Base-by-base conservation (phyloP, 1,140 invertebrate species). In the Argopecten irradians region DNA sequence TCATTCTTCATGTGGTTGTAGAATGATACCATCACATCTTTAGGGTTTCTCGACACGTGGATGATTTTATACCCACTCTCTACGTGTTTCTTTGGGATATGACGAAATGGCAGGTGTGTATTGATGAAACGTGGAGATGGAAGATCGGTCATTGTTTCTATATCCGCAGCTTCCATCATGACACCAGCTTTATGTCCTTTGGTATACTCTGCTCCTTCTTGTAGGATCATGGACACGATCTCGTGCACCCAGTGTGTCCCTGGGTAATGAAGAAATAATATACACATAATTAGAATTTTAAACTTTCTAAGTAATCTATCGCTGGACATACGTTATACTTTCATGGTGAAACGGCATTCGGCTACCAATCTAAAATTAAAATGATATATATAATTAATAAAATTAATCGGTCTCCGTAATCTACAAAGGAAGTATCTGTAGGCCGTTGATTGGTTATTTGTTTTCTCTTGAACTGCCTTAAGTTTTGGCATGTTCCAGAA, bases 11-110 rank as follows among this genome's bases (percentile, higher is more conserved):
- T 84, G 85, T 91, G 90, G 36, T 90, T 86, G 32, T 85, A 92
- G 11, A 84, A n/a, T 3, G 91, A 92, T 28, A 92, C 91, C n/a
- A 55, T 46, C 14, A 85, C 83, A 86, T 92, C 91, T 71, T 91
- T 92, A 16, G 91, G 92, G 41, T 92, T 92, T 28, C 92, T 85
- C 22, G 86, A 85, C 14, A 91, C 86, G 33, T 90, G 89, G n/a
- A 92, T 34, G 2, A 89, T 83, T 85, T 90, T 91, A 5, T 41
- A 46, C 22, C 83, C 83, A 34, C 89, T 90, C n/a, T 82, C 83
- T 9, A 83, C 28, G 13, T 89, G 82, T 16, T 87, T 33, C 33
- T 39, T 88, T 7, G 91, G 89, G 16, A 91, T 34, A 36, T 83
- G 83, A 11, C 86, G 84, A 32, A 85, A 89, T 11, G 83, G 82